phyloP scores from a whole-genome alignment of 1,140 invertebrate genomes.

The Drosophila ficusphila region DNA sequence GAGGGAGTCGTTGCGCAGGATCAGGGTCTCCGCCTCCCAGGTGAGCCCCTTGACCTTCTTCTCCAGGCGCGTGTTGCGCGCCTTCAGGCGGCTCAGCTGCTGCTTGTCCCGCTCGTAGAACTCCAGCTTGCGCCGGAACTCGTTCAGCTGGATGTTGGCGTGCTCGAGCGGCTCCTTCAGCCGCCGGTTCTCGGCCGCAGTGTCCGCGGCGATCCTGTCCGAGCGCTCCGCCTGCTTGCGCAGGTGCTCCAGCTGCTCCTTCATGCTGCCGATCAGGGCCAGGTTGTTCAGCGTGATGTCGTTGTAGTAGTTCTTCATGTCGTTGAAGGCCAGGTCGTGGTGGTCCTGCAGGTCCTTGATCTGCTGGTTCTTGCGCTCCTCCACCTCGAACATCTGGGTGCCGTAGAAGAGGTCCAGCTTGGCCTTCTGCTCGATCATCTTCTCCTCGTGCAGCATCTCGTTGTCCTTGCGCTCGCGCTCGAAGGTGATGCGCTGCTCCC shows the following conservation, averaged over 20 bases:
- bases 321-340: conserved; percentile 93
- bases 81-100: conserved; percentile 85
- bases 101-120: conserved; percentile 92
- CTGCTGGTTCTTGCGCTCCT: conserved; percentile 95
- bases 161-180: conserved; percentile 89
- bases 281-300: conserved; percentile 96
- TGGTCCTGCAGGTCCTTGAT: conserved; percentile 91
- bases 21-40: conserved; percentile 90
- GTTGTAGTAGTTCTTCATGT: conserved; percentile 97
- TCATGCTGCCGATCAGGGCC: conserved; percentile 91
- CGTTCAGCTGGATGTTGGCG: conserved; percentile 88
- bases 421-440: conserved; percentile 89
- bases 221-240: conserved; percentile 92
- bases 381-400: conserved; percentile 93
- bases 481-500: conserved; percentile 82
- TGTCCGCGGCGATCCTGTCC: conserved; percentile 85
- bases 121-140: conserved; percentile 89
- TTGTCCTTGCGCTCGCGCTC: conserved; percentile 91
- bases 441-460: conserved; percentile 92
- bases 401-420: conserved; percentile 91
- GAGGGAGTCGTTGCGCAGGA: conserved; percentile 91
- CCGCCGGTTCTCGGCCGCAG: conserved; percentile 89
- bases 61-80: conserved; percentile 84
- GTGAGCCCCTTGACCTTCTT: conserved; percentile 90
- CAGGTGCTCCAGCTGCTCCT: conserved; percentile 94